These are phyloP conservation scores for Diabrotica undecimpunctata DNA, from an alignment of 1,140 invertebrate genomes.

Conservation along the genomic window DNA sequence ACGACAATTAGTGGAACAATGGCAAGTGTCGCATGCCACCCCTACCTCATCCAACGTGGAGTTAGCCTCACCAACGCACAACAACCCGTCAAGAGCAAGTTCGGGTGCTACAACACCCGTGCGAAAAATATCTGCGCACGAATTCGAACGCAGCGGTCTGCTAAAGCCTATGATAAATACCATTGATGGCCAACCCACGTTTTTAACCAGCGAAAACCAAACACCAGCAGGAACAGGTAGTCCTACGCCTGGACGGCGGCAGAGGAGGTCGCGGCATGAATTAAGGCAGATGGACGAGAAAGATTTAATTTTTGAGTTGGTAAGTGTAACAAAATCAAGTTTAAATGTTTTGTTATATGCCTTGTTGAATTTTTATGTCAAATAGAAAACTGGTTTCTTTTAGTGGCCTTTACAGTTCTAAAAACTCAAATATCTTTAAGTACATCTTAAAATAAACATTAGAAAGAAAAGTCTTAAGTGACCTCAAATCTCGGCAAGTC, in stretches of 20 bases:
- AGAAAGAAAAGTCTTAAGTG: too few species aligned
- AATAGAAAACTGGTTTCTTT: too few species aligned
- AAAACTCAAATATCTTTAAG: too few species aligned
- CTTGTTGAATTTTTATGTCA: too few species aligned
- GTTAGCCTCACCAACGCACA: conserved; percentile 60
- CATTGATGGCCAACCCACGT: conserved; percentile 86
- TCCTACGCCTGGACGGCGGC: conserved; percentile 56
- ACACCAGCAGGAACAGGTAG: conserved; percentile 41
- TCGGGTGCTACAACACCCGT: conserved; percentile 87
- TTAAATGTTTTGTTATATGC: too few species aligned
- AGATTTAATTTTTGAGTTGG: conserved; percentile 92
- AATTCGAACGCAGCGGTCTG: conserved; percentile 88
- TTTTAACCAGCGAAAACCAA: conserved; percentile 59
- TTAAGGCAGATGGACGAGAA: conserved; percentile 86
- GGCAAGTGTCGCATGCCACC: conserved; percentile 84
- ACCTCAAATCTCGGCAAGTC: too few species aligned
- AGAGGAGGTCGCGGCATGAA: conserved; percentile 74
- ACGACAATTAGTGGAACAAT: conserved; percentile 84
- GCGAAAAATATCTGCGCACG: conserved; percentile 92
- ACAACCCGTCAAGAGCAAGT: conserved; percentile 57
- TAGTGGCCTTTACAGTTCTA: too few species aligned
- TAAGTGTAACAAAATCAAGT: conserved; percentile 51
- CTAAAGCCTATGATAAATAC: conserved; percentile 86
- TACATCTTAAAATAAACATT: too few species aligned
- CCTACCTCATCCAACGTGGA: conserved; percentile 57